Percentiles rank a stretch among this genome's conserved stretches.
Evolutionary conservation across 2,113 vertebrate genomes (phyloP).

Genomic region (Lamprotornis superbus): DNA sequence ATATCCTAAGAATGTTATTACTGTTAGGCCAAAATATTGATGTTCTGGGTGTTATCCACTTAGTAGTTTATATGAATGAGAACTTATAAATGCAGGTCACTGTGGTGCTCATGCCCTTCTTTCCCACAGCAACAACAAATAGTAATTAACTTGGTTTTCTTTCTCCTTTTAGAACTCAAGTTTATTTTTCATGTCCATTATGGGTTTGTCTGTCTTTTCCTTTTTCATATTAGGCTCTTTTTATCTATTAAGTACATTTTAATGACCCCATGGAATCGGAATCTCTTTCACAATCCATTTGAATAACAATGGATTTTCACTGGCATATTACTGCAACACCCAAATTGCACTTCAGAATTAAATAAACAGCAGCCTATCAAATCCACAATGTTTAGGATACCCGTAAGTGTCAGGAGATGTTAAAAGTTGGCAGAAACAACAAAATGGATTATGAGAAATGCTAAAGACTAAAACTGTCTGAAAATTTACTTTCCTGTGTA

Average conservation of each 20-base stretch:
- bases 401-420: not conserved
- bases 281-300: not conserved
- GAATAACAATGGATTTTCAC: not conserved
- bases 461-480: not conserved
- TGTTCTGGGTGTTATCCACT: slow-evolving; percentile 28
- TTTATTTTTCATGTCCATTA: not conserved
- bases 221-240: not conserved
- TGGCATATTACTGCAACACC: not conserved
- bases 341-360: not conserved
- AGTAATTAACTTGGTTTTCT: not conserved
- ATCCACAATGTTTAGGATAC: not conserved
- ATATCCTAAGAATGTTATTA: not conserved
- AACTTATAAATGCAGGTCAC: not conserved
- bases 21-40: slow-evolving; percentile 19
- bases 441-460: not conserved
- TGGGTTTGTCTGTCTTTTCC: not conserved
- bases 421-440: not conserved
- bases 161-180: not conserved
- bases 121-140: not conserved
- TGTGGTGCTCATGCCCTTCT: not conserved
- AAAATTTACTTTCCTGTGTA: not conserved
- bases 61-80: slow-evolving; percentile 10
- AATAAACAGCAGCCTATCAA: not conserved
- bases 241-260: not conserved
- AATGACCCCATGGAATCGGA: not conserved